Evolutionary conservation across 2,113 vertebrate species (phyloP).

Genomic region (Coptodon bakossiorum): DNA sequence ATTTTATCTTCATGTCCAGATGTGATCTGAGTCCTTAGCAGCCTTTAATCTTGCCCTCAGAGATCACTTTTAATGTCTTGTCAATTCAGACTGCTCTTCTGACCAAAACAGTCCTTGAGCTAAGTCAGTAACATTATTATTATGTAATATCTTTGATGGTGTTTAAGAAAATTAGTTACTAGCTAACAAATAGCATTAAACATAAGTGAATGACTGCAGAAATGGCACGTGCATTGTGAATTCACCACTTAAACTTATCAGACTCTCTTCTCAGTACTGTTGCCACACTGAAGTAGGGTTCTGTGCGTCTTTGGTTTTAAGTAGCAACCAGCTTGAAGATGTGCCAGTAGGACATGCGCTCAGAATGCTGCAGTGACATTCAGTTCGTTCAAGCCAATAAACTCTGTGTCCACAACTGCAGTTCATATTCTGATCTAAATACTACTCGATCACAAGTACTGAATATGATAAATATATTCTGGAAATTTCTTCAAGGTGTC

Average conservation of each 20-base stretch:
- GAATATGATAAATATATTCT: neutral
- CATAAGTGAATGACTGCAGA: neutral
- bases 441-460: neutral
- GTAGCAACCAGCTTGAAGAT: neutral
- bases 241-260: neutral
- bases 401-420: neutral
- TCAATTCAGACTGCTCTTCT: neutral
- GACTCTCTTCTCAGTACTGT: neutral
- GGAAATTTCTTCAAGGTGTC: neutral
- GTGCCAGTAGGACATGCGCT: slow-evolving; percentile 22
- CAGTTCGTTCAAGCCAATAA: neutral
- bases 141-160: neutral
- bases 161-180: neutral
- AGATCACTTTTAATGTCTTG: neutral
- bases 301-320: neutral
- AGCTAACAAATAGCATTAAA: neutral
- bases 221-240: neutral
- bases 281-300: neutral
- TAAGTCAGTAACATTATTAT: neutral
- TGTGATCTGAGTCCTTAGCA: too few relatives aligned
- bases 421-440: neutral
- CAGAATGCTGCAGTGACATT: slow-evolving; percentile 35
- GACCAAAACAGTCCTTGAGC: neutral
- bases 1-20: neutral
- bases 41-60: neutral